Base-by-base conservation (phyloP, 2,797 vertebrate species). In the Fringilla coelebs region DNA sequence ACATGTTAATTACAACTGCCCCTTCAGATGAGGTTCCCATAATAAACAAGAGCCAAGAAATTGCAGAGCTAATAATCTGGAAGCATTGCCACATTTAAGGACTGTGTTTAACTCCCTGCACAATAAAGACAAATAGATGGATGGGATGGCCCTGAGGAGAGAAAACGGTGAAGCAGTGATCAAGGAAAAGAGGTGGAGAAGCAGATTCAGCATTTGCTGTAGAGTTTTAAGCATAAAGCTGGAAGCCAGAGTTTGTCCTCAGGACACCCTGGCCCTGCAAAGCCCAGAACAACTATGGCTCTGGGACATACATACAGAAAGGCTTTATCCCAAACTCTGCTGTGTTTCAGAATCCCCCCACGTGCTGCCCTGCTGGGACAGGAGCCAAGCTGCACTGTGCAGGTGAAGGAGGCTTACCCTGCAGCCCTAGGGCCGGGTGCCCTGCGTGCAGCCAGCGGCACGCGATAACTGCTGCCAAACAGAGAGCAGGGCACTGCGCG, bases 51-150 rank as follows among this genome's bases (percentile, higher is more conserved):
- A 92, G 66, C 48, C 80, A 66, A 86, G 80, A 43, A 78, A 95
- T 62, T 48, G 76, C 65, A 93, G 75, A 96, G 85, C 58, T 85
- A 85, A 88, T 93, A 90, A 94, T 85, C 88, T 61, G 54, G 14
- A 91, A 94, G 73, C 21, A 62, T 10, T 62, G 80, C 43, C 62
- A 68, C 51, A 22, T 76, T 71, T 87, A 86, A 93, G 73, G 70
- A 43, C n/a, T 63, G 17, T 28, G 67, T 77, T 93, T 80, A 93
- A 73, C 43, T 88, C 80, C 9, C 3, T 36, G 67, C 51, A 45
- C 85, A 85, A 63, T 74, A 22, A 73, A 89, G 82, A 89, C 60
- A 48, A 78, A 77, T n/a, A 51, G 58, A 52, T 52, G 57, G 83
- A 79, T 61, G 61, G 68, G 40, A 0, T 74, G 61, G 66, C 36